A percentile compares a stretch with the other conserved stretches of the same genome.
These are phyloP conservation scores for Dallia pectoralis DNA, from an alignment of 2,797 vertebrate species.

Conservation along the genomic window DNA sequence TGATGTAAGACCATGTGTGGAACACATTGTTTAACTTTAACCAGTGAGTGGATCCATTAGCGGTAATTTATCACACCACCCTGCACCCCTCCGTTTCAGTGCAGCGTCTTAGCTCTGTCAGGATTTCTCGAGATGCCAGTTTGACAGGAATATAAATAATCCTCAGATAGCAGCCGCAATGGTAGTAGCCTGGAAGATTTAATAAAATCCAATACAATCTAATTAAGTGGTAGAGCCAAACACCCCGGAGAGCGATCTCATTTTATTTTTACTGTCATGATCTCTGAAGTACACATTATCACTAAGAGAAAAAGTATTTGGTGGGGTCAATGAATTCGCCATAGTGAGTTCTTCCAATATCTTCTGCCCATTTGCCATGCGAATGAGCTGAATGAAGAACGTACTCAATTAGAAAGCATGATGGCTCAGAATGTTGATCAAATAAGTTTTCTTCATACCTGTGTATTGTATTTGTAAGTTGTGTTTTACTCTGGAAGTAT, in stretches of 20 bases:
- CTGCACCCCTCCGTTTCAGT: background rate
- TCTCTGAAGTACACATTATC: background rate
- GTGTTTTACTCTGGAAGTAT: background rate
- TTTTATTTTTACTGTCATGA: constrained; percentile 1
- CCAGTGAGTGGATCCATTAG: constrained; percentile 35
- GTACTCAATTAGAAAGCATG: background rate
- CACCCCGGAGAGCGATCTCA: background rate
- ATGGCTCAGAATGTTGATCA: background rate
- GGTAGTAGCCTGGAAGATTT: constrained; percentile 72
- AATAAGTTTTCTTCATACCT: background rate
- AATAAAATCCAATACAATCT: constrained; percentile 74
- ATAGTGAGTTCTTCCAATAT: background rate
- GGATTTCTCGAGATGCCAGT: constrained; percentile 56
- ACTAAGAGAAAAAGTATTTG: background rate
- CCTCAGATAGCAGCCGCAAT: constrained; percentile 59
- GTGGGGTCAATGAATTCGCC: background rate
- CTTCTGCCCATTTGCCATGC: background rate
- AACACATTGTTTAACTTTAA: constrained; percentile 15
- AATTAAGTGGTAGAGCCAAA: constrained; percentile 54
- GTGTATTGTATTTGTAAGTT: background rate
- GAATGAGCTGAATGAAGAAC: background rate
- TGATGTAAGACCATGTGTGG: constrained; percentile 10
- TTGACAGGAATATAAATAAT: constrained; percentile 74
- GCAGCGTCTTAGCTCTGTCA: constrained; percentile 22
- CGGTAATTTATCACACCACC: constrained; percentile 14